Evolutionary conservation across 2,888 invertebrate species (phyloP).

Genomic region (Netelia virgata): DNA sequence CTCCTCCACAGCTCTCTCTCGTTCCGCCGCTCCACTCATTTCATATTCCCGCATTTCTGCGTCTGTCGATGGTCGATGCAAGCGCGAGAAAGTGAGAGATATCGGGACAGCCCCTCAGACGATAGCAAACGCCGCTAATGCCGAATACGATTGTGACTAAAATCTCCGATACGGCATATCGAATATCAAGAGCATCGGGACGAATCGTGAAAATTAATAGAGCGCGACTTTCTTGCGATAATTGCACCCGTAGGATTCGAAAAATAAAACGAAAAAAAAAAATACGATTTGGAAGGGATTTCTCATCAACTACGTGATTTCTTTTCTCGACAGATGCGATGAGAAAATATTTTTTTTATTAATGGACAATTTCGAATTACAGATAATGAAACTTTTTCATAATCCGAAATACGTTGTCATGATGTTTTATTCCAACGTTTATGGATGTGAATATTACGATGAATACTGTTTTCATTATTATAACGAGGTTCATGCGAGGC

Average conservation of each 20-base stretch:
- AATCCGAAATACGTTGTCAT: no score
- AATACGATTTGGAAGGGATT: no score
- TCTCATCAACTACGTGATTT: no score
- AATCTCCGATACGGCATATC: constrained; percentile 38
- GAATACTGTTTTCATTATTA: no score
- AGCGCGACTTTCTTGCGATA: constrained; percentile 31
- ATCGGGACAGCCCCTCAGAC: constrained; percentile 56
- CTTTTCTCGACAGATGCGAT: no score
- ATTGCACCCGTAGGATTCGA: constrained; percentile 22
- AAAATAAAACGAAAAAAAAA: neutral
- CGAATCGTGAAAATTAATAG: constrained; percentile 47
- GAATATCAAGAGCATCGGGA: constrained; percentile 16
- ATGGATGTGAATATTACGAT: no score
- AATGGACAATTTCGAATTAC: neutral
- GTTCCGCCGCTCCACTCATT: neutral
- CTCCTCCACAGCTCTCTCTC: constrained; percentile 4
- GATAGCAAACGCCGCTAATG: constrained; percentile 64
- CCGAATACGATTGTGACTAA: constrained; percentile 49
- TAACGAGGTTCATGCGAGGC: no score
- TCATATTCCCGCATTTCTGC: constrained; percentile 34
- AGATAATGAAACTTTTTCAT: no score
- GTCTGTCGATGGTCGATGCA: constrained; percentile 41
- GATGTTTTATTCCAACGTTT: no score
- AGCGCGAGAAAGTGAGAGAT: constrained; percentile 32
- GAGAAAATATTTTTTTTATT: neutral